Conservation (phyloP, 2,888 invertebrate species). For the Nematopogon swammerdamellus region DNA sequence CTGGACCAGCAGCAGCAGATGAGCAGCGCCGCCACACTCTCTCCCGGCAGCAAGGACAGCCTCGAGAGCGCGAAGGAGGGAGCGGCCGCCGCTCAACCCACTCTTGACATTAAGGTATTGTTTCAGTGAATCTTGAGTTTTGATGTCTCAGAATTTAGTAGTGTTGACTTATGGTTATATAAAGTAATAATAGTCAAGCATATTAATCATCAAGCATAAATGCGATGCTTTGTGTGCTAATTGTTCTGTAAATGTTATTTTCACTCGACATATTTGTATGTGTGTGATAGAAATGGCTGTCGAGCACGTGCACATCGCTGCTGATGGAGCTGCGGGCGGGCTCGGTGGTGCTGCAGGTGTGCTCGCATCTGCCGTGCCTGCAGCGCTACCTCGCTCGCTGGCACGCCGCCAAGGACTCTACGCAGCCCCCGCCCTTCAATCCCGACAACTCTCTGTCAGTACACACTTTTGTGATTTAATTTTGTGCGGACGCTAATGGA, state of each 20-base stretch:
- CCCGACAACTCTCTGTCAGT: conserved; percentile 59
- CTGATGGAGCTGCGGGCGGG: conserved; percentile 82
- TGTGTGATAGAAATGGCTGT: conserved; percentile 81
- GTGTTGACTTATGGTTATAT: too few relatives aligned
- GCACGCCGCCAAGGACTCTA: conserved; percentile 62
- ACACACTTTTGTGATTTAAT: too few relatives aligned
- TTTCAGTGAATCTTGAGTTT: background rate
- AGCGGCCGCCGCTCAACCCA: conserved; percentile 27
- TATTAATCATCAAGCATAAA: too few relatives aligned
- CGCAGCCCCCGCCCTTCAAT: conserved; percentile 70
- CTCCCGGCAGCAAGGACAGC: conserved; percentile 38
- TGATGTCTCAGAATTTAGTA: too few relatives aligned
- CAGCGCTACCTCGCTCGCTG: conserved; percentile 52
- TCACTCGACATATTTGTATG: too few relatives aligned
- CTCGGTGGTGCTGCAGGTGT: conserved; percentile 76
- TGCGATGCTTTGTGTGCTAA: too few relatives aligned
- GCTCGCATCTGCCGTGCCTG: conserved; percentile 68
- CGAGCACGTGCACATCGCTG: conserved; percentile 72
- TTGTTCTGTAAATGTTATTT: too few relatives aligned
- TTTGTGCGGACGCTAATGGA: too few relatives aligned
- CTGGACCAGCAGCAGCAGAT: conserved; percentile 21
- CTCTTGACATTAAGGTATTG: conserved; percentile 43
- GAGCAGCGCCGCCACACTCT: conserved; percentile 20
- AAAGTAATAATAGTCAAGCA: too few relatives aligned
- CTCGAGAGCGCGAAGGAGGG: conserved; percentile 33